These are phyloP conservation scores for Triops longicaudatus DNA, from an alignment of 1,140 invertebrate species.

Conservation along the genomic window DNA sequence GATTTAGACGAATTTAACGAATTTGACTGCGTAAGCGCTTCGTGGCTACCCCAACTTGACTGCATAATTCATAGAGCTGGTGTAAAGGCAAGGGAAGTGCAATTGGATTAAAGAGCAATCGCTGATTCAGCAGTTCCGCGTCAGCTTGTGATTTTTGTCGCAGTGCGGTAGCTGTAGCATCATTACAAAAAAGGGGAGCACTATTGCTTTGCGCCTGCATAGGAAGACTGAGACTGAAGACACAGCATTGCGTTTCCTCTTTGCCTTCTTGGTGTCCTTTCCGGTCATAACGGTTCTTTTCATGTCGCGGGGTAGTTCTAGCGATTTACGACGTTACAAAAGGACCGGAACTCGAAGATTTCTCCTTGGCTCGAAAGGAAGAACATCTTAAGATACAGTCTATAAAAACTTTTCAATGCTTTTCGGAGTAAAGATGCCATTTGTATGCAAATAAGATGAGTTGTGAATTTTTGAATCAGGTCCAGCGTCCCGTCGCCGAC, in stretches of 20 bases:
- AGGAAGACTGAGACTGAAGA: too few relatives aligned
- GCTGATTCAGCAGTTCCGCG: not conserved
- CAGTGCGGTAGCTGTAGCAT: not conserved
- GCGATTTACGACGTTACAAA: not conserved
- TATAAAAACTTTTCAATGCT: not conserved
- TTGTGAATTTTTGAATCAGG: not conserved
- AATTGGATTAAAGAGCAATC: too few relatives aligned
- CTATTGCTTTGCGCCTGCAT: not conserved
- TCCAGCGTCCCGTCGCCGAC: conserved; percentile 4
- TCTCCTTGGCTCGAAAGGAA: not conserved
- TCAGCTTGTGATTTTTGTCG: not conserved
- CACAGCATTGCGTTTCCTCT: not conserved
- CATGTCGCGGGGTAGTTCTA: not conserved
- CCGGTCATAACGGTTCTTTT: not conserved
- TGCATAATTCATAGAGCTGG: too few relatives aligned
- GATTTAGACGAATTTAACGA: too few relatives aligned
- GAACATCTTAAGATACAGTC: not conserved
- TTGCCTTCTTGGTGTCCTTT: not conserved
- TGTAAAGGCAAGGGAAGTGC: too few relatives aligned
- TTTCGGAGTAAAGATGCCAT: not conserved
- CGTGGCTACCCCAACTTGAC: too few relatives aligned
- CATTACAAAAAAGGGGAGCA: too few relatives aligned
- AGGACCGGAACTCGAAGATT: not conserved
- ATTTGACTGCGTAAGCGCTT: too few relatives aligned
- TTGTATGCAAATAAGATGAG: not conserved